phyloP scores from a whole-genome alignment of 2,797 vertebrate genomes.

The Molothrus aeneus region DNA sequence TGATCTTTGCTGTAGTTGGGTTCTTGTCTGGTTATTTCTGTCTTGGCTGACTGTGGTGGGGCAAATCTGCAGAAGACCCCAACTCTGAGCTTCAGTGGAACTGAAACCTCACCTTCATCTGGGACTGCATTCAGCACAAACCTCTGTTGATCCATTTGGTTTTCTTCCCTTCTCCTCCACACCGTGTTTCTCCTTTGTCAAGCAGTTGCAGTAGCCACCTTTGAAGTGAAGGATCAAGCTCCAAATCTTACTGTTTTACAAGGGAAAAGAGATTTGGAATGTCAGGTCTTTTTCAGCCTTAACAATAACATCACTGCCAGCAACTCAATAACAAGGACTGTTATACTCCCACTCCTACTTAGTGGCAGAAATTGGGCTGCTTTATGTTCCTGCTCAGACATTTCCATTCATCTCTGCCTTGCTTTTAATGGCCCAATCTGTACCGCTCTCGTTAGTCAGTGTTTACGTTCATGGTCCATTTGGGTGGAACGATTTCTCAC shows the following conservation, averaged over 20 bases:
- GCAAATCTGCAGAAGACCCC: background rate
- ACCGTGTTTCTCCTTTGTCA: background rate
- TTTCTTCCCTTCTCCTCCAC: background rate
- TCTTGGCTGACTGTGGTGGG: background rate
- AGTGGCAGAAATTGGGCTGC: slow-evolving; percentile 61
- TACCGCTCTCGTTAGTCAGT: slow-evolving; percentile 1
- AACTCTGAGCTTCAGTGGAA: background rate
- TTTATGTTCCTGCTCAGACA: slow-evolving; percentile 64
- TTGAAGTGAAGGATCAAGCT: slow-evolving; percentile 57
- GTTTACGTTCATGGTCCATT: slow-evolving; percentile 52
- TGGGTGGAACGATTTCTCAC: slow-evolving; percentile 64
- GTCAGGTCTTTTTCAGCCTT: slow-evolving; percentile 65
- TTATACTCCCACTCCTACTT: slow-evolving; percentile 61
- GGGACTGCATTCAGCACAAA: background rate
- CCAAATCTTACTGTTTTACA: slow-evolving; percentile 54
- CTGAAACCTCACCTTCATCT: background rate
- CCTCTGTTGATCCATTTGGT: background rate
- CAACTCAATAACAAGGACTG: slow-evolving; percentile 58
- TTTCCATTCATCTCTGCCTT: slow-evolving; percentile 64
- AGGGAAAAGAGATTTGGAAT: slow-evolving; percentile 60
- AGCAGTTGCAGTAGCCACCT: background rate
- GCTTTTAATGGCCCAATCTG: slow-evolving; percentile 61
- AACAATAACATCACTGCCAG: slow-evolving; percentile 63
- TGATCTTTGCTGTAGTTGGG: background rate
- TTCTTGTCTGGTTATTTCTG: background rate